A percentile compares a stretch with the other conserved stretches of the same genome.
Evolutionary conservation across 35 echinoderm and acorn worm species (phyloP).

Genomic region (Apostichopus parvimensis): DNA sequence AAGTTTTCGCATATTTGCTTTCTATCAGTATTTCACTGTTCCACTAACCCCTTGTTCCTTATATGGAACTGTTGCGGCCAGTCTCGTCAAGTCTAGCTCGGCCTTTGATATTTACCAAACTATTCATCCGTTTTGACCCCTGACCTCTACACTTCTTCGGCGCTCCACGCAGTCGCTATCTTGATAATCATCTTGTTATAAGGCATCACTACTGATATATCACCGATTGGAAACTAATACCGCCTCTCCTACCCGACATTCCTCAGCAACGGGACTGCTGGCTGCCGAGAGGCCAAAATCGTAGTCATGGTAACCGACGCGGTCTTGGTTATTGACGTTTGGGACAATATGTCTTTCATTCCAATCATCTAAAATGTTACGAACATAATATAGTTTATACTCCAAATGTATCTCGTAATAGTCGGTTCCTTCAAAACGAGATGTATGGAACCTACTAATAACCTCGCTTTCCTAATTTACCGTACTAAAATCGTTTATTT

Average conservation of each 20-base stretch:
- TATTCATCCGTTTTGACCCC: not conserved
- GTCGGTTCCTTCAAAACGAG: too few relatives aligned
- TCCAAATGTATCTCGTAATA: too few relatives aligned
- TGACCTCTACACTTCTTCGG: not conserved
- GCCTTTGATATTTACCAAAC: not conserved
- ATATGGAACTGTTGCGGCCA: conserved; percentile 6
- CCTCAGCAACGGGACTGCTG: not conserved
- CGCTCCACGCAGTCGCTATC: not conserved
- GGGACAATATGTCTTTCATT: too few relatives aligned
- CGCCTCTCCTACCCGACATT: not conserved
- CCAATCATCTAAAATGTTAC: too few relatives aligned
- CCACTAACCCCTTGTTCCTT: not conserved
- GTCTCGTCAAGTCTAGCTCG: not conserved
- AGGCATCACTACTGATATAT: not conserved
- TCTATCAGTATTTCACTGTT: not conserved
- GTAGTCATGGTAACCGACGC: not conserved
- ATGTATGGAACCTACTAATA: too few relatives aligned
- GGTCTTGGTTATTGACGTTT: not conserved
- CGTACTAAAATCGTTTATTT: too few relatives aligned
- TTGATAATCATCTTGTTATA: not conserved
- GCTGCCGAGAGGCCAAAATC: not conserved
- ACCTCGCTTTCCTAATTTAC: too few relatives aligned
- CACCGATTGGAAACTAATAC: not conserved
- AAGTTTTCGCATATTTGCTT: too few relatives aligned
- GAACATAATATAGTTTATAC: too few relatives aligned